phyloP scores from a whole-genome alignment of 1,140 invertebrate species.

The Aricia agestis region DNA sequence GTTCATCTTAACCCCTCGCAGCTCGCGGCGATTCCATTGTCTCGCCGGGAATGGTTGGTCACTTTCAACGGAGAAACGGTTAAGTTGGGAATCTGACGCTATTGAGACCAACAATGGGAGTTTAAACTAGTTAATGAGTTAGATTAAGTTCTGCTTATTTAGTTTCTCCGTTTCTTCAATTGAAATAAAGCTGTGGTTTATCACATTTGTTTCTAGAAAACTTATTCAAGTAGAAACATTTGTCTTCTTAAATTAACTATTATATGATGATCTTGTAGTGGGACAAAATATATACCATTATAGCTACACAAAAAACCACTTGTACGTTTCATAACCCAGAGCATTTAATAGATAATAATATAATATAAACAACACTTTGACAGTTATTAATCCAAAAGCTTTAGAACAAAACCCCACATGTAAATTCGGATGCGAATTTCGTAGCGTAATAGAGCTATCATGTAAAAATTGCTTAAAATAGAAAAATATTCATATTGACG shows the following conservation, averaged over 20 bases:
- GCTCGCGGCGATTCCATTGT: not conserved
- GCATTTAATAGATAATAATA: too few relatives aligned
- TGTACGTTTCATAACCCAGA: too few relatives aligned
- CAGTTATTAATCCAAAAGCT: too few relatives aligned
- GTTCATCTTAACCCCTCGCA: not conserved
- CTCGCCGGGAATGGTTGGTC: not conserved
- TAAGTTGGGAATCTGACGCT: not conserved
- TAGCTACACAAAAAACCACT: too few relatives aligned
- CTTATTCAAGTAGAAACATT: not conserved
- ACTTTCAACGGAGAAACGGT: not conserved
- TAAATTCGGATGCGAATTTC: too few relatives aligned
- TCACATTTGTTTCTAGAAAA: not conserved
- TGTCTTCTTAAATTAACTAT: too few relatives aligned
- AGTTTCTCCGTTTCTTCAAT: not conserved
- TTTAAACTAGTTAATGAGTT: not conserved
- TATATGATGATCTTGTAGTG: too few relatives aligned
- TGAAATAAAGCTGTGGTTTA: not conserved
- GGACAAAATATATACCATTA: too few relatives aligned
- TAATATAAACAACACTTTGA: too few relatives aligned
- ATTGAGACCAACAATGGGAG: not conserved
- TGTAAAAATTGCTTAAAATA: not conserved
- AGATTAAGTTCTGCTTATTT: conserved; percentile 1
- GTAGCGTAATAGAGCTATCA: not conserved
- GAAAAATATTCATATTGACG: not conserved
- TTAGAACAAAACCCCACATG: too few relatives aligned